Evolutionary conservation across 92 coral and sea anemone genomes (phyloP).

Genomic region (Phymanthus crucifer): DNA sequence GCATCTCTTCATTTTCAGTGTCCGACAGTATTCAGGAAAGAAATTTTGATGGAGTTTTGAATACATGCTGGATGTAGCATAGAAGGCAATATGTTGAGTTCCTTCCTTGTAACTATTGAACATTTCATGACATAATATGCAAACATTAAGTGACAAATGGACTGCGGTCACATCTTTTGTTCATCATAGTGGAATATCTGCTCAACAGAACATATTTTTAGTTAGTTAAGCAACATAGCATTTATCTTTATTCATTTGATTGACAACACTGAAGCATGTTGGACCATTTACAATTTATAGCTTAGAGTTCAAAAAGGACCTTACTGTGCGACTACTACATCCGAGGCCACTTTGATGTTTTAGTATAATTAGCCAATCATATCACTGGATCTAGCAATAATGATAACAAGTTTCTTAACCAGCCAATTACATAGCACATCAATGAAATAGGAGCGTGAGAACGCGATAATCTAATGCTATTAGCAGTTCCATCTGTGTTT

Average conservation of each 20-base stretch:
- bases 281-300: not conserved
- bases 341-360: no score
- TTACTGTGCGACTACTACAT: no score
- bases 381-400: no score
- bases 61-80: not conserved
- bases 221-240: not conserved
- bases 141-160: no score
- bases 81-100: not conserved
- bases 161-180: not conserved
- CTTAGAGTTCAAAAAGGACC: not conserved
- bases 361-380: no score
- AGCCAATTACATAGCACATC: no score
- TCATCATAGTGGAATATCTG: not conserved
- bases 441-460: no score
- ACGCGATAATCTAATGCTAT: no score
- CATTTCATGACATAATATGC: not conserved
- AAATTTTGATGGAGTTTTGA: conserved; percentile 47
- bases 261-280: not conserved
- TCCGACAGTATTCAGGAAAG: conserved; percentile 95
- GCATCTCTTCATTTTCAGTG: conserved; percentile 52
- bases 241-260: conserved; percentile 1
- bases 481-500: no score
- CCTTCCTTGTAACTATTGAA: not conserved
- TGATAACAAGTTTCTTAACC: no score
- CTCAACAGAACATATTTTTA: not conserved